These are phyloP conservation scores for Melitaea cinxia DNA, from an alignment of 1,140 invertebrate species.

Conservation along the genomic window DNA sequence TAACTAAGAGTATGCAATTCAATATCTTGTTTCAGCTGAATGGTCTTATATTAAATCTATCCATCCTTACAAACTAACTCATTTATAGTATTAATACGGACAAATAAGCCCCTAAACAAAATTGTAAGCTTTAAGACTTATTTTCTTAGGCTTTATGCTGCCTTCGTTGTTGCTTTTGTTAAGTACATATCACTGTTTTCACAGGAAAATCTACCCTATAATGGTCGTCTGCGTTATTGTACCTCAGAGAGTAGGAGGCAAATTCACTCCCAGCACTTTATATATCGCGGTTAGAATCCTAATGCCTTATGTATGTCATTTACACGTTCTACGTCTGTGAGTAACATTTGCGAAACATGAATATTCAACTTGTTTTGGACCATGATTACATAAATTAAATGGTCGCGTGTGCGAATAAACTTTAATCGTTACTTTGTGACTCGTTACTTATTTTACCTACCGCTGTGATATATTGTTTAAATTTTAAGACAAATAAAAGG, in stretches of 20 bases:
- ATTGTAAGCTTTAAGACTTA: too few relatives aligned
- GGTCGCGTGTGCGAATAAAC: background rate
- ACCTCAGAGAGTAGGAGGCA: background rate
- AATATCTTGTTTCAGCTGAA: too few relatives aligned
- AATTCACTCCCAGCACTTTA: background rate
- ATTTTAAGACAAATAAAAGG: background rate
- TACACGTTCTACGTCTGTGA: background rate
- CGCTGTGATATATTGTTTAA: background rate
- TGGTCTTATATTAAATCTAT: too few relatives aligned
- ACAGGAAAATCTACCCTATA: background rate
- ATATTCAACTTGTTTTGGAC: background rate
- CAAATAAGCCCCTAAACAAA: too few relatives aligned
- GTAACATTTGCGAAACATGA: slow-evolving; percentile 6
- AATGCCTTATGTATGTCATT: slow-evolving; percentile 14
- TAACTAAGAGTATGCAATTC: too few relatives aligned
- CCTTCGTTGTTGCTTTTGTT: too few relatives aligned
- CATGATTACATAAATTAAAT: background rate
- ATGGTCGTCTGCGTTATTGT: background rate
- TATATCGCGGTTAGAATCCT: slow-evolving; percentile 4
- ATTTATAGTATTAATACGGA: too few relatives aligned
- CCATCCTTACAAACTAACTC: too few relatives aligned
- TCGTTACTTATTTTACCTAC: background rate
- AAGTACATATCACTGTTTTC: background rate
- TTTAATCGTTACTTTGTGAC: background rate
- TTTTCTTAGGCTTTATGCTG: too few relatives aligned